These are phyloP conservation scores for Pelochelys cantorii DNA, from an alignment of 2,797 vertebrate species.

Conservation along the genomic window DNA sequence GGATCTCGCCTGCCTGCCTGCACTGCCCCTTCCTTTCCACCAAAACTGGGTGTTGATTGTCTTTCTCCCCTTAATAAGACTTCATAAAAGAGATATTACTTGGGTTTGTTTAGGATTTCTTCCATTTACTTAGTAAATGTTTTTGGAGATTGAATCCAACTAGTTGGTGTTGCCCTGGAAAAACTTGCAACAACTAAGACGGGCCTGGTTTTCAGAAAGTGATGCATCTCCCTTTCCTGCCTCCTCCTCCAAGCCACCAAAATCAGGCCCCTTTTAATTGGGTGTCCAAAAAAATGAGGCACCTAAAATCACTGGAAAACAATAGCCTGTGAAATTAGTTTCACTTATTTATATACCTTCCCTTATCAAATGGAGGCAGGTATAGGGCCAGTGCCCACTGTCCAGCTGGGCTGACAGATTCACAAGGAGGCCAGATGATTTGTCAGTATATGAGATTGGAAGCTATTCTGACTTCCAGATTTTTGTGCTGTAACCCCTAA, in stretches of 20 bases:
- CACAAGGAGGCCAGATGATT: neutral
- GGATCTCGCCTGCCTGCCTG: neutral
- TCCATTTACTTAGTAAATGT: neutral
- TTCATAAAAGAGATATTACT: neutral
- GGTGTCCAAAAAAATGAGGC: neutral
- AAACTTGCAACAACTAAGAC: neutral
- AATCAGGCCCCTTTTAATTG: neutral
- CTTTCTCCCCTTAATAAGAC: neutral
- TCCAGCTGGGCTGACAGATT: constrained; percentile 7
- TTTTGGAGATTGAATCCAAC: neutral
- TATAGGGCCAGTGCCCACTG: neutral
- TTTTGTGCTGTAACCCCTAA: neutral
- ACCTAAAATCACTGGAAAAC: neutral
- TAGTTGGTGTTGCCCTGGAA: neutral
- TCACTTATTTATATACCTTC: neutral
- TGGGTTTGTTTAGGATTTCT: neutral
- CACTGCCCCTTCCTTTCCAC: neutral
- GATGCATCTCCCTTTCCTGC: neutral
- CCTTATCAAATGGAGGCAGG: neutral
- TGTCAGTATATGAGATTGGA: neutral
- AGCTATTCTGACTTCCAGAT: constrained; percentile 48
- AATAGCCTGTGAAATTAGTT: neutral
- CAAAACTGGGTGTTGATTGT: neutral
- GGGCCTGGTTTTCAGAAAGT: neutral
- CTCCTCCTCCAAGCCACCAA: neutral